Evolutionary conservation across 2,888 invertebrate species (phyloP).

Genomic region (Tachystola acroxantha): DNA sequence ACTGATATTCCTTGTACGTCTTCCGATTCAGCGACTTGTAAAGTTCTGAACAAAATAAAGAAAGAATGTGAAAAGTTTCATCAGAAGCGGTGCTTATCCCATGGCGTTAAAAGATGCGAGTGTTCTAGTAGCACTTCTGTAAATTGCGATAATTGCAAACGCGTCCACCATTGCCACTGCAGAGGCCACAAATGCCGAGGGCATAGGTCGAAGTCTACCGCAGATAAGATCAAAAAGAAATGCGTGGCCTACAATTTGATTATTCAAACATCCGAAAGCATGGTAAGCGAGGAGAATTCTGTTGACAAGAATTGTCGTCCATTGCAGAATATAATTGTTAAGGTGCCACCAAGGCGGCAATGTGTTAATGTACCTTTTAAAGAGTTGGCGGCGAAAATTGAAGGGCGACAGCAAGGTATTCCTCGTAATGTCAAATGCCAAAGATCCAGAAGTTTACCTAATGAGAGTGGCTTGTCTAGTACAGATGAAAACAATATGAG

Average conservation of each 20-base stretch:
- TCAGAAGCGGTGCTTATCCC: conserved; percentile 47
- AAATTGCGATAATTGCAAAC: conserved; percentile 55
- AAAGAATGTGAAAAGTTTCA: conserved; percentile 66
- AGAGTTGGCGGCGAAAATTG: conserved; percentile 44
- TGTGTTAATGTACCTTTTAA: conserved; percentile 34
- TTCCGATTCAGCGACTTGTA: conserved; percentile 56
- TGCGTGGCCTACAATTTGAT: conserved; percentile 66
- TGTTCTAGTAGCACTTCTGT: conserved; percentile 54
- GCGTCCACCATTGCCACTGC: conserved; percentile 48
- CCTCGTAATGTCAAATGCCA: conserved; percentile 25
- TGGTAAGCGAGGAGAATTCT: conserved; percentile 48
- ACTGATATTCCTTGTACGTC: conserved; percentile 52
- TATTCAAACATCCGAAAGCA: conserved; percentile 64
- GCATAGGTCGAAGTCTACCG: conserved; percentile 32
- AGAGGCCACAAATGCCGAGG: conserved; percentile 49
- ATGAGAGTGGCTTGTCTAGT: conserved; percentile 53
- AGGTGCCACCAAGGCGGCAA: conserved; percentile 52
- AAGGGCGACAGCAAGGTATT: conserved; percentile 27
- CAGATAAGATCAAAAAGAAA: conserved; percentile 50
- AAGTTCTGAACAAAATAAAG: conserved; percentile 57
- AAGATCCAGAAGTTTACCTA: conserved; percentile 48
- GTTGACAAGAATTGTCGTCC: conserved; percentile 29
- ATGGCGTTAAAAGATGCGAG: conserved; percentile 37
- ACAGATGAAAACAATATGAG: conserved; percentile 44
- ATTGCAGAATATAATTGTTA: conserved; percentile 57